Percentiles rank a stretch among this genome's conserved stretches.
Conservation (phyloP, 2,113 vertebrate species). For the Rhipidura dahli region DNA sequence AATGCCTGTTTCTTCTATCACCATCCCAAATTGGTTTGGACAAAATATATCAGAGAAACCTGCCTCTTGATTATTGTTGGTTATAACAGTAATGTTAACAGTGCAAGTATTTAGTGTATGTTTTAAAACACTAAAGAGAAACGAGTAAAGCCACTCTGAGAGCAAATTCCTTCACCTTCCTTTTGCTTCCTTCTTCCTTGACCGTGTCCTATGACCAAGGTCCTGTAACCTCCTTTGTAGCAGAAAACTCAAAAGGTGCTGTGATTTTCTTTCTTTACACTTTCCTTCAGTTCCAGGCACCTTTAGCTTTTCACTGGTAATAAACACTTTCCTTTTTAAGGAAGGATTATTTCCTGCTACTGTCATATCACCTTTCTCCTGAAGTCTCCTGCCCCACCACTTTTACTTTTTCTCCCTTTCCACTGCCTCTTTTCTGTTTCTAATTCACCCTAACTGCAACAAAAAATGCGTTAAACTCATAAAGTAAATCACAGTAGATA, state of each 20-base stretch:
- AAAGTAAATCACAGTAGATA: neutral
- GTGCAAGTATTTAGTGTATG: neutral
- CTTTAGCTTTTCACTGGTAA: neutral
- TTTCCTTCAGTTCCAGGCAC: neutral
- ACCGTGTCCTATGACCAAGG: neutral
- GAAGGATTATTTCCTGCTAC: neutral
- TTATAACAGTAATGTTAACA: neutral
- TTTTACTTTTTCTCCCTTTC: neutral
- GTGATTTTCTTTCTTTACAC: neutral
- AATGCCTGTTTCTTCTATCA: neutral
- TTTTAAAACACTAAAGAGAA: neutral
- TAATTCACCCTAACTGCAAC: neutral
- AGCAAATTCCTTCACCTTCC: neutral
- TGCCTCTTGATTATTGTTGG: neutral
- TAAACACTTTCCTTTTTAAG: neutral
- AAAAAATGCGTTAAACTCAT: neutral
- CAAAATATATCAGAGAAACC: neutral
- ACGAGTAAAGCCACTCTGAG: neutral
- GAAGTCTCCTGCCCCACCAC: neutral
- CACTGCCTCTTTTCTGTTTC: neutral
- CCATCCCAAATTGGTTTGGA: neutral
- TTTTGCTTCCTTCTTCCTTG: neutral
- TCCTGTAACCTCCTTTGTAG: neutral
- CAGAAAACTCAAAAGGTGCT: neutral
- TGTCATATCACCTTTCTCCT: neutral